Evolutionary conservation across 2,797 vertebrate genomes (phyloP).

Genomic region (Falco cherrug): DNA sequence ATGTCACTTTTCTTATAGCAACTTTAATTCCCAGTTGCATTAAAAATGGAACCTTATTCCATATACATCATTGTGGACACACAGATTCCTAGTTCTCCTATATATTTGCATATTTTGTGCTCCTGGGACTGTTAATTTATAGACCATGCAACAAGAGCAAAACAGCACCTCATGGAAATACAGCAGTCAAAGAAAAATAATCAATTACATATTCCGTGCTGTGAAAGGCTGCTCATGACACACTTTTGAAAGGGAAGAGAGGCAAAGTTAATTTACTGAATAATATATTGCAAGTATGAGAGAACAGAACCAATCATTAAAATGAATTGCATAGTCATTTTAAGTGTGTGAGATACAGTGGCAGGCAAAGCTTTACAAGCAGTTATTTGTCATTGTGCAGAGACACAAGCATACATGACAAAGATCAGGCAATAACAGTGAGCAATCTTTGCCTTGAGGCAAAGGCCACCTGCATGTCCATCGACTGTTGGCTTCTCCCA

Average conservation of each 20-base stretch:
- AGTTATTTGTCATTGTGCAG: neutral
- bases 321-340: neutral
- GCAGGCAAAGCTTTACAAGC: neutral
- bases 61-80: neutral
- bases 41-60: neutral
- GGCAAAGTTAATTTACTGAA: conserved; percentile 14
- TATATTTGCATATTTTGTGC: neutral
- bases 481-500: neutral
- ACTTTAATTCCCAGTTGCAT: neutral
- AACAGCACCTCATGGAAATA: neutral
- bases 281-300: neutral
- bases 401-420: neutral
- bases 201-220: neutral
- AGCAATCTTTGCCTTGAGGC: neutral
- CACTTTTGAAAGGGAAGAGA: neutral
- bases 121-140: neutral
- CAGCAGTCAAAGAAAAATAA: neutral
- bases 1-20: neutral
- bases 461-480: neutral
- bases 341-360: neutral
- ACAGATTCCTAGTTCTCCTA: neutral
- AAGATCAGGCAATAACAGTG: neutral
- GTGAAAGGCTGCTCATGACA: neutral
- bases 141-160: neutral
- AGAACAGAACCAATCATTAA: neutral